Conservation (phyloP, 2,113 vertebrate genomes). For the Plecotus auritus region DNA sequence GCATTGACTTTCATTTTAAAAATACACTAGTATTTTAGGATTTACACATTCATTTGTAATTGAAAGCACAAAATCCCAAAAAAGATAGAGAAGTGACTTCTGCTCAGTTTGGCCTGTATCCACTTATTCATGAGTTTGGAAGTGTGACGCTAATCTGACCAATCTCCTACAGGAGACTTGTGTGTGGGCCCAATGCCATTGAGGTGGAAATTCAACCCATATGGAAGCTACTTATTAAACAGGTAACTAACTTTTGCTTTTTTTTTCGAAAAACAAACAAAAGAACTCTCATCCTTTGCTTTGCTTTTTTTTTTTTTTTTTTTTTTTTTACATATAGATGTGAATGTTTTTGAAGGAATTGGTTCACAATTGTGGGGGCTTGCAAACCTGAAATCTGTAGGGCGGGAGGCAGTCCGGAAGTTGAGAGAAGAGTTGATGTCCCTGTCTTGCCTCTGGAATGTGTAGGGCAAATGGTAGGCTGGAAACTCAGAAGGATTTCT, state of each 20-base stretch:
- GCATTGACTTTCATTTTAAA: not conserved
- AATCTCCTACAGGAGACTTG: constrained; percentile 70
- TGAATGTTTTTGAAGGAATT: not conserved
- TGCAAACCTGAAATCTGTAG: not conserved
- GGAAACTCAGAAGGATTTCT: not conserved
- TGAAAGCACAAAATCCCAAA: not conserved
- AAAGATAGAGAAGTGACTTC: not conserved
- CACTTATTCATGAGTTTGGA: not conserved
- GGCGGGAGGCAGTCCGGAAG: not conserved
- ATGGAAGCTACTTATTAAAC: constrained; percentile 83
- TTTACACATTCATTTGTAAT: not conserved
- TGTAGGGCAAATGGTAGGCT: not conserved
- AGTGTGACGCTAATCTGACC: not conserved
- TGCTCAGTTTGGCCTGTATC: not conserved
- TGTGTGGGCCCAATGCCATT: constrained; percentile 80
- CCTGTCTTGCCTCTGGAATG: not conserved
- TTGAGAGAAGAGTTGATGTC: not conserved
- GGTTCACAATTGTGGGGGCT: not conserved
- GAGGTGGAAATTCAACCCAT: constrained; percentile 79
- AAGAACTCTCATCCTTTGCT: not conserved
- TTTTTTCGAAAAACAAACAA: not conserved
- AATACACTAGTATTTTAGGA: not conserved
- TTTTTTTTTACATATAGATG: not conserved
- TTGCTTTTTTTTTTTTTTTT: too few species aligned
- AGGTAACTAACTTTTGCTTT: constrained; percentile 58